Evolutionary conservation across 2,113 vertebrate genomes (phyloP), one percentile per base, ranked within the genome.

Genomic region (Alethe castanea): DNA sequence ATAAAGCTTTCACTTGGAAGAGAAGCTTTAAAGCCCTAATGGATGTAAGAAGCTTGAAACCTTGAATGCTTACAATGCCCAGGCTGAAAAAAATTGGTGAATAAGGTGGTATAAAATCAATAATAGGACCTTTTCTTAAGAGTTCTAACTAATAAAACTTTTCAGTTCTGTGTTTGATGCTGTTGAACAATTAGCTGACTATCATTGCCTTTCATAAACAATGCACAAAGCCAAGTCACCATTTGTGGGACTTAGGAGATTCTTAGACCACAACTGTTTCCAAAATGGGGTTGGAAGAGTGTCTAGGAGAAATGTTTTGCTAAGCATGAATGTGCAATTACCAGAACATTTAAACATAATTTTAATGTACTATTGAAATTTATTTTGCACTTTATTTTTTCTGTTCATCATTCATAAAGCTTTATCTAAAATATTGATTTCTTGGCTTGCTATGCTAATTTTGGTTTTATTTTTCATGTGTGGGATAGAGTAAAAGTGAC

Each of bases 401-500:
- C 36, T 79, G 31, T 42, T 52, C 47, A 33, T 86, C 71, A 35
- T 81, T 92, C 25, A 36, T 74, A 57, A 74, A 59, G 40, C 38
- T 96, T 74, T 72, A 86, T 90, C 76, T 53, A 36, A 81, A 95
- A 83, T 92, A 93, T 47, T 86, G 87, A 88, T 93, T 86, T 61
- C 40, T 91, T 92, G 85, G 74, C 85, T 90, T 50, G 45, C 78
- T 54, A 1, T 53, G 45, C 42, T 62, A 44, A 94, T 83, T 92
- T 71, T 78, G 76, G 62, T 57, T 92, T 90, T 86, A 64, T 94
- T 95, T 96, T 93, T 91, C 80, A 65, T 90, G 36, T 71, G 80
- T 79, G 92, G 80, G 92, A 84, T 95, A 67, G 77, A 84, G 47
- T 74, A 83, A 74, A 96, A 90, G 92, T 95, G 95, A 96, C 86